A percentile compares a stretch with the other conserved stretches of the same genome.
These are phyloP conservation scores for Antennarius striatus DNA, from an alignment of 2,113 vertebrate species.

Conservation along the genomic window DNA sequence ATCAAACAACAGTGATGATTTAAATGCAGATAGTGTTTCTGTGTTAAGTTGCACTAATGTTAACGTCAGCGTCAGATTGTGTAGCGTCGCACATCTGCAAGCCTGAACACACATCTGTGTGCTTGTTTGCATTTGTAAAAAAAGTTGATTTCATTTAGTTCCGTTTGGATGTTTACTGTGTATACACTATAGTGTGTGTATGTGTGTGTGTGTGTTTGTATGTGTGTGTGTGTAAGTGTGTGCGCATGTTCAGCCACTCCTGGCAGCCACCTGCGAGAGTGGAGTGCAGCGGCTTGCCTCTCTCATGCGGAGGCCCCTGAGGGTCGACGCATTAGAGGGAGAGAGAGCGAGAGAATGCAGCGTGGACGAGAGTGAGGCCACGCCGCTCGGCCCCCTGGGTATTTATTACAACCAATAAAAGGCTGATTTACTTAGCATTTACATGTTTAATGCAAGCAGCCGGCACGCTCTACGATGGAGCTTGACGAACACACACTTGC, in stretches of 20 bases:
- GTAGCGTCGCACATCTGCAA: conserved; percentile 26
- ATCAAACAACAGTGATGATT: background rate
- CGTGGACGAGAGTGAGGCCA: conserved; percentile 74
- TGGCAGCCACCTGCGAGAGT: conserved; percentile 77
- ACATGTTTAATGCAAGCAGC: conserved; percentile 83
- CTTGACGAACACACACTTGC: conserved; percentile 34
- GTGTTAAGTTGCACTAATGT: conserved; percentile 43
- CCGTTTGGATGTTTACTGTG: conserved; percentile 57
- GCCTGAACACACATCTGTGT: conserved; percentile 47
- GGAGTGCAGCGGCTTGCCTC: conserved; percentile 60
- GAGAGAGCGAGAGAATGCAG: conserved; percentile 62
- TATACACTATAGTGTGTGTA: conserved; percentile 24
- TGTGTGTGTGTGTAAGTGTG: conserved; percentile 25
- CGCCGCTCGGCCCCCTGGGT: conserved; percentile 77
- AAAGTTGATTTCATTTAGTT: conserved; percentile 55
- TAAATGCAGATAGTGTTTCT: conserved; percentile 14
- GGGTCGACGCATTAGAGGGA: conserved; percentile 82
- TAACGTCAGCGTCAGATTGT: conserved; percentile 49
- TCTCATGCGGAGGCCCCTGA: conserved; percentile 63
- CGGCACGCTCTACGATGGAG: conserved; percentile 70
- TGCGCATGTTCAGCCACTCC: conserved; percentile 28
- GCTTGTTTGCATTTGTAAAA: conserved; percentile 49
- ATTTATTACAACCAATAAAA: conserved; percentile 88
- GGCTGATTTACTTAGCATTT: conserved; percentile 85
- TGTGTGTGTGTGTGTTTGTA: conserved; percentile 42